phyloP scores from a whole-genome alignment of 92 coral and sea anemone species.

The Parazoanthus darwini region DNA sequence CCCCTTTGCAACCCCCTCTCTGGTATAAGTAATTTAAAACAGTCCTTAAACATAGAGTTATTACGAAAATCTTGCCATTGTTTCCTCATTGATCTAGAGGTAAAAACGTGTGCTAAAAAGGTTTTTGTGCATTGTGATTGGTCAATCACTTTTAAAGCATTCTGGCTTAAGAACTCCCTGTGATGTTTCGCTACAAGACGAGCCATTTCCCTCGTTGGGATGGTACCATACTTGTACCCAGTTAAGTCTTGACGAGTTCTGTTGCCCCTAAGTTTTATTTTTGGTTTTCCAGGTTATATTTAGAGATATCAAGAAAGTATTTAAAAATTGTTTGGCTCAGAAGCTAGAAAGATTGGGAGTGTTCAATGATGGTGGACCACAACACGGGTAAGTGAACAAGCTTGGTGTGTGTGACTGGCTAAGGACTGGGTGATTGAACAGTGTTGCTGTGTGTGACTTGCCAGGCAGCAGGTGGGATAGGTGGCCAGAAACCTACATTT shows the following conservation, averaged over 20 bases:
- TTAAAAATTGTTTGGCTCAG: constrained; percentile 86
- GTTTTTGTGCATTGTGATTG: not conserved
- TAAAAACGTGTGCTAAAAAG: no score
- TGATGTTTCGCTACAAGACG: no score
- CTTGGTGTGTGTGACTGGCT: not conserved
- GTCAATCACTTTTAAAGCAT: not conserved
- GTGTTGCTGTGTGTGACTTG: no score
- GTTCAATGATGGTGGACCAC: constrained; percentile 91
- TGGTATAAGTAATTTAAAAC: no score
- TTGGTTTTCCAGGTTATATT: constrained; percentile 62
- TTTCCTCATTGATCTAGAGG: no score
- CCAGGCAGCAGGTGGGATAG: no score
- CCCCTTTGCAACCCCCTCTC: no score
- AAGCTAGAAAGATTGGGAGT: constrained; percentile 81
- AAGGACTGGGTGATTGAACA: no score
- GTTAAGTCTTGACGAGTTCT: not conserved
- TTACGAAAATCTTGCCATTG: no score
- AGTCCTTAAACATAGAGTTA: no score
- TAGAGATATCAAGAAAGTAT: constrained; percentile 87
- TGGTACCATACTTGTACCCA: not conserved
- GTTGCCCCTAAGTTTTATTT: not conserved
- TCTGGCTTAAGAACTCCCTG: not conserved
- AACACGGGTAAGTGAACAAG: constrained; percentile 78
- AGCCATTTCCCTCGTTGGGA: not conserved
- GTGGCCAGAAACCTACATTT: no score